Evolutionary conservation across 2,113 vertebrate species (phyloP), one percentile per base, ranked within the genome.

Genomic region (Picathartes gymnocephalus): DNA sequence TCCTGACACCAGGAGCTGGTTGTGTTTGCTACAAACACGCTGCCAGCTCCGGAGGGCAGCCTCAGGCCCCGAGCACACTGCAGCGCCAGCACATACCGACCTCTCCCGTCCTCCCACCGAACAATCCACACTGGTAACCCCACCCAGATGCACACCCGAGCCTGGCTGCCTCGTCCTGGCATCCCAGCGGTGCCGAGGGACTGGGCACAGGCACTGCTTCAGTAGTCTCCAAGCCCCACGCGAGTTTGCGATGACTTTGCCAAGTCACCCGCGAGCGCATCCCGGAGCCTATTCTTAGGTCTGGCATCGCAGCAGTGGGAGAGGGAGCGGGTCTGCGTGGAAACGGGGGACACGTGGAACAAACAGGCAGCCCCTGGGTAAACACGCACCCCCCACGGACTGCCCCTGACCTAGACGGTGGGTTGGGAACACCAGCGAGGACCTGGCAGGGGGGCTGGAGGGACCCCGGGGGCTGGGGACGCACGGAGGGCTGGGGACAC

Each of bases 211-310:
- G 17, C 60, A 7, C 16, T 0, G 0, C 39, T 27, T 33, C 9
- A 16, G n/a, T 7, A 20, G 6, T 13, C 61, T 10, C 11, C 9
- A 1, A 76, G 73, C 77, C n/a, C 37, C 45, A 1, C 7, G 2
- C 53, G 37, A 88, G 81, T 92, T 95, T 47, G 61, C 35, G 2
- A 2, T 9, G 81, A 95, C 95, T 96, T 95, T 47, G 81, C 51
- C 84, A 95, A 91, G 91, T 91, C 95, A 79, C 93, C 88, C 44
- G 28, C 73, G 16, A 35, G 8, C 6, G n/a, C 70, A 73, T 69
- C 71, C 91, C 23, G 3, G 24, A 57, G 53, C 77, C 81, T 35
- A 6, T 79, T 79, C 89, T 72, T 87, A 39, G 86, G 35, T 68
- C 61, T 57, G 81, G 37, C 81, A 64, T 3, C 56, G 18, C 9